These are phyloP conservation scores for Drosophila nigrodunni DNA, from an alignment of 1,140 invertebrate species.

Conservation along the genomic window DNA sequence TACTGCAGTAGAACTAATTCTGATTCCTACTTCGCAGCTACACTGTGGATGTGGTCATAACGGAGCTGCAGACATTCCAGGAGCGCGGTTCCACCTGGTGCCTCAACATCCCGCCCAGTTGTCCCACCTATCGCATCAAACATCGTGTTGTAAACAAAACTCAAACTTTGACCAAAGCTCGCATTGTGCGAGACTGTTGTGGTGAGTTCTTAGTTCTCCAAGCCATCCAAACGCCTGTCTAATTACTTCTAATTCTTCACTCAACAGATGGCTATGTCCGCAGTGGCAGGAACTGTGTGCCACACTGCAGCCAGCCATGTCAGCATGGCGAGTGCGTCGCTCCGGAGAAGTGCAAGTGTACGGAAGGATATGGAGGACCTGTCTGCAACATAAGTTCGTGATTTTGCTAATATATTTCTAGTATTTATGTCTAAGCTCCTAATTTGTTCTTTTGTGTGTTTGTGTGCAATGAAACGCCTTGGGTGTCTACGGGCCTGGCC, in stretches of 20 bases:
- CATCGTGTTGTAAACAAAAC: conserved; percentile 90
- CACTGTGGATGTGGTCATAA: conserved; percentile 85
- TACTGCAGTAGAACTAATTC: neutral
- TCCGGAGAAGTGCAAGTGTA: conserved; percentile 94
- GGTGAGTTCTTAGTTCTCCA: conserved; percentile 78
- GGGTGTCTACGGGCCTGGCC: conserved; percentile 24
- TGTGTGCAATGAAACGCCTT: conserved; percentile 61
- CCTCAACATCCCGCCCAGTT: conserved; percentile 92
- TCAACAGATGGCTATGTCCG: conserved; percentile 89
- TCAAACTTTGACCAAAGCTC: conserved; percentile 89
- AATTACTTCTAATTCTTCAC: no score
- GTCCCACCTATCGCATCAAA: conserved; percentile 93
- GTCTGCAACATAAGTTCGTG: conserved; percentile 94
- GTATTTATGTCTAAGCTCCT: conserved; percentile 9
- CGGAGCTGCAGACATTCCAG: conserved; percentile 92
- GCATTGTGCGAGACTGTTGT: conserved; percentile 93
- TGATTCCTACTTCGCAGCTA: conserved; percentile 43
- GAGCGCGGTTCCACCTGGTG: conserved; percentile 93
- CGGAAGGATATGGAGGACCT: conserved; percentile 94
- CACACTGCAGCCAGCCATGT: conserved; percentile 92
- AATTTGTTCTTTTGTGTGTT: conserved; percentile 34
- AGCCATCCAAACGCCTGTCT: no score
- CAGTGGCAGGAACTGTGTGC: conserved; percentile 89
- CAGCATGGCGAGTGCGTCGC: conserved; percentile 93
- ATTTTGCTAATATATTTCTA: conserved; percentile 35